Percentiles rank a stretch among this genome's conserved stretches.
These are phyloP conservation scores for Pristis pectinata DNA, from an alignment of 2,797 vertebrate genomes.

Conservation along the genomic window DNA sequence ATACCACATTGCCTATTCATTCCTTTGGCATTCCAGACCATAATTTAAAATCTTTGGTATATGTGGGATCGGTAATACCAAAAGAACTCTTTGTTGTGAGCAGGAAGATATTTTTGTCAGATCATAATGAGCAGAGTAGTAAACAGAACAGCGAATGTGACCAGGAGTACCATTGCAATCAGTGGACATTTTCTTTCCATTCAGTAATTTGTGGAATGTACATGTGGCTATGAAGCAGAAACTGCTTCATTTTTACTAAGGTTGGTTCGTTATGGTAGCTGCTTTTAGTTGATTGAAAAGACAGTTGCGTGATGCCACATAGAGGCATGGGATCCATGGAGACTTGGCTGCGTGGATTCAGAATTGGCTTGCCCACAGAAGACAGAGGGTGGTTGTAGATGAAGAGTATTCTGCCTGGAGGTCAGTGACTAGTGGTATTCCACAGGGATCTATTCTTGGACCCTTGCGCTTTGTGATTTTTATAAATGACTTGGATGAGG, in stretches of 20 bases:
- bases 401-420: too few relatives aligned
- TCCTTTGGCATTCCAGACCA: neutral
- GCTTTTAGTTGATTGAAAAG: neutral
- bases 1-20: neutral
- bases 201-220: neutral
- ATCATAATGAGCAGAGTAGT: neutral
- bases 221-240: neutral
- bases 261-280: neutral
- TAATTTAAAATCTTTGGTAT: neutral
- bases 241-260: neutral
- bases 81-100: neutral
- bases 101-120: neutral
- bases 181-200: neutral
- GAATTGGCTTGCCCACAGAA: too few relatives aligned
- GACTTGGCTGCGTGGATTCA: too few relatives aligned
- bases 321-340: too few relatives aligned
- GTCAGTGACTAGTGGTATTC: too few relatives aligned
- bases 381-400: too few relatives aligned
- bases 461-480: too few relatives aligned
- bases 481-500: too few relatives aligned
- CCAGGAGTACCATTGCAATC: neutral
- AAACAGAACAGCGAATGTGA: neutral
- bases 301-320: neutral
- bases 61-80: neutral
- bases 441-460: too few relatives aligned